Evolutionary conservation across 2,888 invertebrate genomes (phyloP), one percentile per base, ranked within the genome.

Genomic region (Heliconius hortense): DNA sequence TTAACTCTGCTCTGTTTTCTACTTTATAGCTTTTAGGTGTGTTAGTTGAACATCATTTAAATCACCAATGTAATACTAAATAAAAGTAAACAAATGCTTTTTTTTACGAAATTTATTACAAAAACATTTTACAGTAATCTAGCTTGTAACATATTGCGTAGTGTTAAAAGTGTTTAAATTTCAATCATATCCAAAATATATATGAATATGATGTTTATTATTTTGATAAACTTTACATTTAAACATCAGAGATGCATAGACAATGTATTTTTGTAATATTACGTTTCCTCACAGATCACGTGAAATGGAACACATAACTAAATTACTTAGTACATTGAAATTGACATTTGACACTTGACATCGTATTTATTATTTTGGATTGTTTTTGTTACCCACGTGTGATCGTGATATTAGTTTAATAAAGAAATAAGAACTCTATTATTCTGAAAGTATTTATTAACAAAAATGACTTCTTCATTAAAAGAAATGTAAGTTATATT

Each of bases 401-500:
- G 56, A 18, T 28, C 56, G 24, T 35, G 24, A 18, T 53, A 53
- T 53, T 31, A 15, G n/a, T 53, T 69, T 69, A 28, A 5, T 68
- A 26, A 28, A 53, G 8, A n/a, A 48, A 68, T 68, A n/a, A 60
- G 1, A 28, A 71, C 4, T 28, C 15, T 21, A 26, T 39, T 18
- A 26, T 26, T 24, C 24, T 21, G 18, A 71, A 24, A 39, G 3
- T 71, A 4, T 60, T 26, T 18, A 35, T n/a, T 24, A 24, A 71
- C 2, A 24, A 81, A 76, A 64, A 89, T 88, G 88, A 77, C 82
- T 10, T 83, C 66, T 80, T 71, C 80, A 71, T 76, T 89, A 13
- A 89, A 89, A 82, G 88, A 89, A 84, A 79, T 87, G 88, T 88
- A 80, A 83, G 85, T 82, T 67, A 64, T 26, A 24, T 64, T 31